A percentile compares a stretch with the other conserved stretches of the same genome.
Evolutionary conservation across 2,797 vertebrate species (phyloP).

Genomic region (Onychomys leucogaster): DNA sequence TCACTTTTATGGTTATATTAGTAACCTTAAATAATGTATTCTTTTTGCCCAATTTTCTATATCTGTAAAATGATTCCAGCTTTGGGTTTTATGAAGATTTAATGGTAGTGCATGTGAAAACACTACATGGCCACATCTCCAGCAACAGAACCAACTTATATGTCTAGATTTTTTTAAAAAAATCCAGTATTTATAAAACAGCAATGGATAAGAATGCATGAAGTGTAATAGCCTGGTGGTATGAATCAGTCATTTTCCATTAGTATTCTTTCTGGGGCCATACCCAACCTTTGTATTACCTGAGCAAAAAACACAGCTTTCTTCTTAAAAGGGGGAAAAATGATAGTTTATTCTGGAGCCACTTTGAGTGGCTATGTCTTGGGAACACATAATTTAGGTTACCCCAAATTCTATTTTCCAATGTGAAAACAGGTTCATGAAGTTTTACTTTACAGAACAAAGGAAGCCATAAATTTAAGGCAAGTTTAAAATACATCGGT

Average conservation of each 20-base stretch:
- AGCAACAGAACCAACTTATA: background rate
- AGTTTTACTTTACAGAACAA: background rate
- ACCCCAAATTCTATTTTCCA: background rate
- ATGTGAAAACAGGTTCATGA: background rate
- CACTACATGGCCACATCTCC: background rate
- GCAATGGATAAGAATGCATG: background rate
- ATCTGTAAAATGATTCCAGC: background rate
- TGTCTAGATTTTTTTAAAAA: background rate
- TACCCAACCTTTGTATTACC: background rate
- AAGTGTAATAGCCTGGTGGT: background rate
- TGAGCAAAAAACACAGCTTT: background rate
- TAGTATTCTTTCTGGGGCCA: background rate
- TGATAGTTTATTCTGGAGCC: background rate
- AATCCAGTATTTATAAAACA: background rate
- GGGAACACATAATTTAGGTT: background rate
- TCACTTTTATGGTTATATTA: background rate
- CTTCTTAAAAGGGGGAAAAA: background rate
- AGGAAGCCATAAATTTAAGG: background rate
- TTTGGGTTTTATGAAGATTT: background rate
- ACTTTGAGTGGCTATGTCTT: too few relatives aligned
- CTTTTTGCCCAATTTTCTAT: constrained; percentile 13
- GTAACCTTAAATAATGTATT: background rate
- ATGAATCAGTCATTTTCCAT: background rate
- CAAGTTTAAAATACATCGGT: background rate
- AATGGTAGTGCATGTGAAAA: background rate